Percentiles rank a stretch among this genome's conserved stretches.
Conservation (phyloP, 1,140 invertebrate species). For the Melitaea cinxia region DNA sequence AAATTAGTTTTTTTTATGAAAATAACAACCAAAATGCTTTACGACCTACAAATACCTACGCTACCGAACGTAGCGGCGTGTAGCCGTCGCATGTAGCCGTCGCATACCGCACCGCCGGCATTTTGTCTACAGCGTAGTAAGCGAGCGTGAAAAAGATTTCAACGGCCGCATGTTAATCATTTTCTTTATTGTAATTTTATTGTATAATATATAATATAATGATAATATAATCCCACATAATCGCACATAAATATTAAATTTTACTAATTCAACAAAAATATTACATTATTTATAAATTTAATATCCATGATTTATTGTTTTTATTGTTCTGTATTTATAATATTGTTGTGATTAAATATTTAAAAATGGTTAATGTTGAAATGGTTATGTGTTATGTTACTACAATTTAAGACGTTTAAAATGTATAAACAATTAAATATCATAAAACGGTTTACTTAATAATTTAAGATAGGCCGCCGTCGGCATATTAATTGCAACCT, state of each 20-base stretch:
- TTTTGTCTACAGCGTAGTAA: neutral
- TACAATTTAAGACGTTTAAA: no score
- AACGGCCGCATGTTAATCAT: slow-evolving; percentile 4
- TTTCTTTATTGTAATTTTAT: neutral
- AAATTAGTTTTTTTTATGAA: no score
- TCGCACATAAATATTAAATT: neutral
- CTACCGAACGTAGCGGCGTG: neutral
- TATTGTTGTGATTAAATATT: no score
- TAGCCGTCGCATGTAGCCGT: slow-evolving; percentile 4
- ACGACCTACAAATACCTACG: neutral
- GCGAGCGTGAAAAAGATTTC: slow-evolving; percentile 21
- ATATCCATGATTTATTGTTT: no score
- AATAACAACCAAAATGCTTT: no score
- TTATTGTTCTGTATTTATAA: no score
- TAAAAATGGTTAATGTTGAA: no score
- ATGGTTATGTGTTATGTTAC: no score
- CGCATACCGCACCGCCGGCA: slow-evolving; percentile 13
- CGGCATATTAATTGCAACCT: neutral
- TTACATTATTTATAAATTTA: no score
- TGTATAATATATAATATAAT: neutral
- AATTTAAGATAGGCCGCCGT: neutral
- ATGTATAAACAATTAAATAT: neutral
- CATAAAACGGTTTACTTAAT: neutral
- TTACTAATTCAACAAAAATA: neutral
- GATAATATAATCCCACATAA: no score